Conservation (phyloP, 2,888 invertebrate species). For the Eupeodes latifasciatus region DNA sequence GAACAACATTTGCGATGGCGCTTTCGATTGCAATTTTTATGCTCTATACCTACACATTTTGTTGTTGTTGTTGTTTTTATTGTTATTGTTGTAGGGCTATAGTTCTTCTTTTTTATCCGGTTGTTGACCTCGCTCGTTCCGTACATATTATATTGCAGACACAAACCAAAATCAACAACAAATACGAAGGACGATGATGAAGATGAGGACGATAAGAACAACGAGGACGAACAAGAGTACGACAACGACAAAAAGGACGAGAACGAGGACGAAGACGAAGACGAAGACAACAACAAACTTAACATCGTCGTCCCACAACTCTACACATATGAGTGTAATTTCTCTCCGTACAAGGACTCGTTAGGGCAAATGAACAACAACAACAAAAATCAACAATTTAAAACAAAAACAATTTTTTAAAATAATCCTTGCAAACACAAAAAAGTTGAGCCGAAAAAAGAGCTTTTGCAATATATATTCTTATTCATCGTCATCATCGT, state of each 20-base stretch:
- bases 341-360: slow-evolving; percentile 56
- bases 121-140: slow-evolving; percentile 66
- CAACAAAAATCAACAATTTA: neutral
- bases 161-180: slow-evolving; percentile 34
- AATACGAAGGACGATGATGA: slow-evolving; percentile 17
- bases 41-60: slow-evolving; percentile 40
- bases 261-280: slow-evolving; percentile 15
- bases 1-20: slow-evolving; percentile 71
- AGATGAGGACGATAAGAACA: slow-evolving; percentile 3
- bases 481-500: slow-evolving; percentile 3
- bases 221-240: neutral
- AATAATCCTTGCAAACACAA: slow-evolving; percentile 66
- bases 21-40: slow-evolving; percentile 71
- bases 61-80: slow-evolving; percentile 56
- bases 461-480: slow-evolving; percentile 54
- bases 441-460: slow-evolving; percentile 30
- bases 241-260: neutral
- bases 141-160: slow-evolving; percentile 48
- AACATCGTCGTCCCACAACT: slow-evolving; percentile 38
- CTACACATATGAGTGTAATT: slow-evolving; percentile 66
- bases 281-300: neutral
- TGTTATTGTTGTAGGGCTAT: slow-evolving; percentile 52
- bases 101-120: slow-evolving; percentile 70
- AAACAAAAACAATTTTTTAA: slow-evolving; percentile 33
- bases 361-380: neutral